These are phyloP conservation scores for Apamea sordens DNA, from an alignment of 2,888 invertebrate species.

Conservation along the genomic window DNA sequence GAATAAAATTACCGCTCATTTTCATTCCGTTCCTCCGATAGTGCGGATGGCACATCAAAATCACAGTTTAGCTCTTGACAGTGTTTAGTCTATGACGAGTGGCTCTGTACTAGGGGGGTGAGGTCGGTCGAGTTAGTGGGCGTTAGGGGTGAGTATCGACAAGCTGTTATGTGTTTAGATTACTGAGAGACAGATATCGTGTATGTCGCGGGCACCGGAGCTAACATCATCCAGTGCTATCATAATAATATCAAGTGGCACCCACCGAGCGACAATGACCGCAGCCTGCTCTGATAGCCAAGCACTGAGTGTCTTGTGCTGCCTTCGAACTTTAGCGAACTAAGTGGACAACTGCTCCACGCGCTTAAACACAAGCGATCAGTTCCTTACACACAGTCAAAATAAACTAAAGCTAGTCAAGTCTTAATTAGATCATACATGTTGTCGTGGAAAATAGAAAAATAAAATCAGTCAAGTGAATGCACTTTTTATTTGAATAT, in stretches of 20 bases:
- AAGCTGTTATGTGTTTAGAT: constrained; percentile 76
- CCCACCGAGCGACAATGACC: constrained; percentile 71
- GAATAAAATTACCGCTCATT: constrained; percentile 88
- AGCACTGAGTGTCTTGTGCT: constrained; percentile 61
- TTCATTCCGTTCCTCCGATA: constrained; percentile 84
- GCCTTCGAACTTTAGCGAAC: constrained; percentile 70
- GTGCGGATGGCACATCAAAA: constrained; percentile 86
- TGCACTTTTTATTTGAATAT: constrained; percentile 77
- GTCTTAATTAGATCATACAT: constrained; percentile 57
- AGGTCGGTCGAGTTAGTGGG: constrained; percentile 75
- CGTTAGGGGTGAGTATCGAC: constrained; percentile 79
- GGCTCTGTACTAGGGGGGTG: constrained; percentile 63
- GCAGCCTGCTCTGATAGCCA: constrained; percentile 62
- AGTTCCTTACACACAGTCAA: constrained; percentile 68
- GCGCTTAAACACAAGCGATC: constrained; percentile 76
- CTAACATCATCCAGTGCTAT: constrained; percentile 58
- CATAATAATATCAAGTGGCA: constrained; percentile 66
- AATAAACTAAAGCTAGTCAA: constrained; percentile 58
- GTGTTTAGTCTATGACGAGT: constrained; percentile 71
- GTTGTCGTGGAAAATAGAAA: constrained; percentile 85
- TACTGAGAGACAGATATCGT: constrained; percentile 65
- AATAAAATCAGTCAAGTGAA: constrained; percentile 77
- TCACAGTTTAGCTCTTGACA: constrained; percentile 81
- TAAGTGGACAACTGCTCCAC: constrained; percentile 71
- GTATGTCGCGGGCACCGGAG: constrained; percentile 48